Conservation (phyloP, 2,113 vertebrate species). For the Oreotrochilus melanogaster region DNA sequence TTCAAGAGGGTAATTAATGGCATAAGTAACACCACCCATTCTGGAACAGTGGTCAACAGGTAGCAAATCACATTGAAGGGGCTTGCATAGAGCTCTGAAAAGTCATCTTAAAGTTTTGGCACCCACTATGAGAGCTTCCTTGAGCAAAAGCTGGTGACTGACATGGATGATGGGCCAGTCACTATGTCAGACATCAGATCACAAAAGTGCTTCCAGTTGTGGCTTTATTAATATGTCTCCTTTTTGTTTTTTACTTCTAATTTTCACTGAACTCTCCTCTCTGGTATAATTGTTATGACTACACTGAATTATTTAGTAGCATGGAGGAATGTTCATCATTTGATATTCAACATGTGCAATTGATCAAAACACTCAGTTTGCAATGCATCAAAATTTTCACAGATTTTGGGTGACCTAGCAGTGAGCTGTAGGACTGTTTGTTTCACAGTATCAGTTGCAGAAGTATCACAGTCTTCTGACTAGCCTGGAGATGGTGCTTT, state of each 20-base stretch:
- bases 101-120: not conserved
- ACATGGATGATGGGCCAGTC: not conserved
- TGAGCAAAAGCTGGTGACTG: not conserved
- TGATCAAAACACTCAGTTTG: not conserved
- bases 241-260: not conserved
- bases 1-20: not conserved
- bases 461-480: not conserved
- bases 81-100: not conserved
- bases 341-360: not conserved
- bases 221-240: not conserved
- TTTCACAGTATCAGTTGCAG: not conserved
- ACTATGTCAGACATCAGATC: not conserved
- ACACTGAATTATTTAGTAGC: not conserved
- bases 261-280: not conserved
- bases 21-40: not conserved
- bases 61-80: not conserved
- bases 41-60: not conserved
- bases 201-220: not conserved
- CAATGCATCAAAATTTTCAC: not conserved
- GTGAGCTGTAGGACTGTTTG: not conserved
- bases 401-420: not conserved
- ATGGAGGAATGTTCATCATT: not conserved
- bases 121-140: rapidly evolving
- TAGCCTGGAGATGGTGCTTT: not conserved
- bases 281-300: not conserved